A percentile compares a stretch with the other conserved stretches of the same genome.
Evolutionary conservation across 1,140 invertebrate species (phyloP).

Genomic region (Magallana ariakensis): DNA sequence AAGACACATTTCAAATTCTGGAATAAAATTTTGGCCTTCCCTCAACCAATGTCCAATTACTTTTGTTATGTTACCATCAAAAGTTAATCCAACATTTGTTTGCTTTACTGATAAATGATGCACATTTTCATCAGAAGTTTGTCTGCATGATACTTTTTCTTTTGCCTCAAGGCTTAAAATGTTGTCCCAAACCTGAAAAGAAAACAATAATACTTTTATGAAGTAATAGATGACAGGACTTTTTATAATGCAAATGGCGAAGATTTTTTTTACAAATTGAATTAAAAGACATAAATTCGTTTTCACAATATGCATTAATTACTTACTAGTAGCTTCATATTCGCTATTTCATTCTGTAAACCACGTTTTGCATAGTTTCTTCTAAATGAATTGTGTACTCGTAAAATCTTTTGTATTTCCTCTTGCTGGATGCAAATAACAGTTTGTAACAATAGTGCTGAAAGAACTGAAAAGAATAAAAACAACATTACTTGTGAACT

Average conservation of each 20-base stretch:
- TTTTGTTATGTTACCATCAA: neutral
- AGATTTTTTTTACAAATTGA: neutral
- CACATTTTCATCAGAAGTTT: neutral
- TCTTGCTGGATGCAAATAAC: neutral
- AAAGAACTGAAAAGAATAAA: neutral
- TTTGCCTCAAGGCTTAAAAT: neutral
- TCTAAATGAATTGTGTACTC: conserved; percentile 1
- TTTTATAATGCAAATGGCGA: neutral
- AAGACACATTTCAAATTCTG: conserved; percentile 17
- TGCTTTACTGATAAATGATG: neutral
- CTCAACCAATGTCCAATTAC: neutral
- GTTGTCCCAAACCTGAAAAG: neutral
- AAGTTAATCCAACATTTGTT: neutral
- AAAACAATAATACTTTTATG: no score
- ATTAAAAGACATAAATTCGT: neutral
- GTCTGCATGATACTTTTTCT: neutral
- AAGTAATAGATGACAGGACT: neutral
- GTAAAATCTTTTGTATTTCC: conserved; percentile 22
- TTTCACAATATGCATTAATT: neutral
- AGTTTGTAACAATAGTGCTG: neutral
- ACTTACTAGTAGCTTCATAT: conserved; percentile 19
- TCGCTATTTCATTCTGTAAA: neutral
- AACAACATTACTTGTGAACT: neutral
- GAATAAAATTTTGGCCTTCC: conserved; percentile 10
- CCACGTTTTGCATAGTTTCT: neutral